These are phyloP conservation scores for Bursaphelenchus okinawaensis DNA, from an alignment of 2,888 invertebrate species.

Conservation along the genomic window DNA sequence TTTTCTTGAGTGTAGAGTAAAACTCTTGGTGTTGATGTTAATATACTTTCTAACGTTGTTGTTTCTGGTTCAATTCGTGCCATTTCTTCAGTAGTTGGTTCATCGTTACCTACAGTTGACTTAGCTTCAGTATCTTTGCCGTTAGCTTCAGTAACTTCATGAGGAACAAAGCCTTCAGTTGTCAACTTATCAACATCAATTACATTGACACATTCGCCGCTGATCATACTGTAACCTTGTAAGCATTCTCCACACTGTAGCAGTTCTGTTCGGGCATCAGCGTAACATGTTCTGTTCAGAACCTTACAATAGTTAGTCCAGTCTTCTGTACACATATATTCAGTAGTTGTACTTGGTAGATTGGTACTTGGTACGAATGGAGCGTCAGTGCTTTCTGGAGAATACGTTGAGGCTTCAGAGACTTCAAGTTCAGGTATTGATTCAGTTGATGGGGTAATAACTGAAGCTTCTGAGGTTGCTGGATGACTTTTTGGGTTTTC, in stretches of 20 bases:
- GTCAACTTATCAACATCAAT: neutral
- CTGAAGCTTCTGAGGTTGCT: neutral
- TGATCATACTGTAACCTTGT: conserved; percentile 46
- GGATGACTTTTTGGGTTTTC: neutral
- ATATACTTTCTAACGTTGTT: too few relatives aligned
- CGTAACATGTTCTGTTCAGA: conserved; percentile 50
- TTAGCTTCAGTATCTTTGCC: too few relatives aligned
- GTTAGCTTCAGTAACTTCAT: too few relatives aligned
- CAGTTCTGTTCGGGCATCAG: conserved; percentile 46
- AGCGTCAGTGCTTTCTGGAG: too few relatives aligned
- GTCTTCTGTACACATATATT: conserved; percentile 34
- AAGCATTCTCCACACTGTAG: conserved; percentile 53
- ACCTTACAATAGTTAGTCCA: conserved; percentile 44
- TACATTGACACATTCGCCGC: conserved; percentile 40
- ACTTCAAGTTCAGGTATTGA: neutral
- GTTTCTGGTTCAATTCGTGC: too few relatives aligned
- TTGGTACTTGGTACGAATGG: too few relatives aligned
- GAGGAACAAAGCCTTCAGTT: too few relatives aligned
- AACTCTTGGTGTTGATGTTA: too few relatives aligned
- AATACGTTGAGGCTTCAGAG: too few relatives aligned
- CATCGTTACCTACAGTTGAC: too few relatives aligned
- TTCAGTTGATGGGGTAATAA: neutral
- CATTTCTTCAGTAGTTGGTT: too few relatives aligned
- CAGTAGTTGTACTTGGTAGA: neutral
- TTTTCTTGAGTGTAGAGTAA: too few relatives aligned